Evolutionary conservation across 2,888 invertebrate species (phyloP), one percentile per base, ranked within the genome.

Genomic region (Drosophila kanekoi): DNA sequence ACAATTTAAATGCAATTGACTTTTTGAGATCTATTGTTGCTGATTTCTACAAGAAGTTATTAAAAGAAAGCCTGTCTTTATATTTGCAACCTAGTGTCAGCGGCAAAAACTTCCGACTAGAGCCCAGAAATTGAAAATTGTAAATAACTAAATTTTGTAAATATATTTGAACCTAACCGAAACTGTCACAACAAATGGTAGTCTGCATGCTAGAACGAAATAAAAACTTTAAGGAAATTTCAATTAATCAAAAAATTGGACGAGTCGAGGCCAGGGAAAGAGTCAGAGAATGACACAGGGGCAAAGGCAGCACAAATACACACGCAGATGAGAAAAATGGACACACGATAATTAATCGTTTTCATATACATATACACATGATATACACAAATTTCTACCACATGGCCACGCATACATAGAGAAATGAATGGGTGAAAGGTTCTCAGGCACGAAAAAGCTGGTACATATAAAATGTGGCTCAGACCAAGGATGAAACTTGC

Each of bases 311-410:
- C 18, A 18, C 3, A 3, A 18, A 18, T 18, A 60, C 57, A 48
- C 54, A 69, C 18, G 69, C 66, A 65, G 62, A 18, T 3, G 2
- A 18, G 62, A 66, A 20, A 20, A 20, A 5, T 20, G 5, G 4
- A 70, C 77, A 71, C 60, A 74, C 65, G 65, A 77, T 81, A 89
- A 85, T 85, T 87, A 83, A 85, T 85, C 89, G 87, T 87, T 59
- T 73, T 67, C 70, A 78, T 44, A 33, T 16, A 44, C 44, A 59
- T 41, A 59, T 16, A 45, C 43, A 14, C 18, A 52, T 32, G 32
- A 18, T 18, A 18, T 18, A 18, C 18, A 18, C 18, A 20, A 4
- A 20, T 20, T 20, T 5, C 5, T 4, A 20, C 4, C 20, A 20
- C 20, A 20, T 4, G 20, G 20, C 20, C 4, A 20, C 20, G 20